Base-by-base conservation (phyloP, 2,797 vertebrate species). In the Brachyrhaphis roseni region DNA sequence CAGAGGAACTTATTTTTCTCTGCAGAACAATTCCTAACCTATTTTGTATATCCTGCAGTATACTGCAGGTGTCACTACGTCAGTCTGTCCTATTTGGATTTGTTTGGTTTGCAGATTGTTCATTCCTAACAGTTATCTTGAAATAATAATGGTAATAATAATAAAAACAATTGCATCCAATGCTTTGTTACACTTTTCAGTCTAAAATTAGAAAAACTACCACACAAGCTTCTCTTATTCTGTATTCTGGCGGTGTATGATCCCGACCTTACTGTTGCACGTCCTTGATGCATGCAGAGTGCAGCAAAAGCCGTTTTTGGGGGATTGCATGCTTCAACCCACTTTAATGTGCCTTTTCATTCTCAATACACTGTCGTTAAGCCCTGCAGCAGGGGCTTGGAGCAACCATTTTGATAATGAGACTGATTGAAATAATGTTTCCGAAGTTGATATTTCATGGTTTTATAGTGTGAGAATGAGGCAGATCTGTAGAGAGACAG, bases 221-320 rank as follows among this genome's bases (percentile, higher is more conserved):
- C 89, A 84, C 90, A 84, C 55, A 85, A 90, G 88, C 77, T 77
- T 80, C 41, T 84, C 90, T 89, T 87, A 87, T 86, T 95, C 93
- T 85, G 93, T 94, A 95, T 95, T 94, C 95, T 72, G 77, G 76
- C 75, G 68, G 87, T 92, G 93, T 94, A 83, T 94, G 92, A 94
- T 93, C 90, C 91, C 93, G 93, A 95, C 95, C 94, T 95, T 93
- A 93, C 90, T 93, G 91, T 92, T 92, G 90, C 90, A 90, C 88
- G 94, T 95, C 95, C 95, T 95, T 95, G 95, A 91, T 89, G 90
- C 93, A 95, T 93, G 92, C 82, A 83, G 86, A 92, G 89, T 84
- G 82, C 90, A 90, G 89, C 92, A 92, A 94, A 93, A 90, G 91
- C 88, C 89, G 94, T 93, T 93, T 93, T 90, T 87, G 87, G 82